phyloP scores from a whole-genome alignment of 1,140 invertebrate genomes.

The Ostrea edulis region DNA sequence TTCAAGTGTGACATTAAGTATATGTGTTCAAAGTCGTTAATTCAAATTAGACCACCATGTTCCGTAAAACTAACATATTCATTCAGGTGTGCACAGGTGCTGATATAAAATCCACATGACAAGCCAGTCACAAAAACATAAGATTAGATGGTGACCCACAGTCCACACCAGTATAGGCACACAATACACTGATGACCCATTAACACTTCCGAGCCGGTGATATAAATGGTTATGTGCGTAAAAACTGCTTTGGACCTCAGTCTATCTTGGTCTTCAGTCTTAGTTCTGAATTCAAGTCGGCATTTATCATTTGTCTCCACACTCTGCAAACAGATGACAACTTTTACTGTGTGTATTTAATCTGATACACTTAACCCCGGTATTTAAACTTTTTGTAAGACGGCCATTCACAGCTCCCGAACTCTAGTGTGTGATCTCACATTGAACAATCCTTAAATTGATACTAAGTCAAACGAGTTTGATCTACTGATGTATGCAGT shows the following conservation, averaged over 20 bases:
- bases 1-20: neutral
- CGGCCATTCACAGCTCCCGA: slow-evolving; percentile 5
- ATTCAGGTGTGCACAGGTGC: slow-evolving; percentile 30
- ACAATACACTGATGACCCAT: slow-evolving; percentile 26
- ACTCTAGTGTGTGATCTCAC: neutral
- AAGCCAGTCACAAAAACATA: slow-evolving; percentile 35
- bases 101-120: slow-evolving; percentile 31
- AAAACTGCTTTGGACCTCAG: neutral
- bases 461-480: neutral
- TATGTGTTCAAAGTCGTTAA: neutral
- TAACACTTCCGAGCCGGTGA: slow-evolving; percentile 10
- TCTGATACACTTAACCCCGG: slow-evolving; percentile 34
- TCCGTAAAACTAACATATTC: slow-evolving; percentile 31
- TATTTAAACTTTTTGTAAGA: slow-evolving; percentile 31
- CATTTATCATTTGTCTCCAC: slow-evolving; percentile 19
- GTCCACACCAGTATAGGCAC: neutral
- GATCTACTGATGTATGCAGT: slow-evolving; percentile 10
- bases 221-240: neutral
- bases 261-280: neutral
- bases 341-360: slow-evolving; percentile 35
- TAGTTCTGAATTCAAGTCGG: neutral
- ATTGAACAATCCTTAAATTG: slow-evolving; percentile 22
- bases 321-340: slow-evolving; percentile 38
- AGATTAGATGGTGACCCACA: slow-evolving; percentile 14
- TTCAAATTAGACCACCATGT: slow-evolving; percentile 37